phyloP scores from a whole-genome alignment of 2,888 invertebrate genomes.

The Nomada fucata region DNA sequence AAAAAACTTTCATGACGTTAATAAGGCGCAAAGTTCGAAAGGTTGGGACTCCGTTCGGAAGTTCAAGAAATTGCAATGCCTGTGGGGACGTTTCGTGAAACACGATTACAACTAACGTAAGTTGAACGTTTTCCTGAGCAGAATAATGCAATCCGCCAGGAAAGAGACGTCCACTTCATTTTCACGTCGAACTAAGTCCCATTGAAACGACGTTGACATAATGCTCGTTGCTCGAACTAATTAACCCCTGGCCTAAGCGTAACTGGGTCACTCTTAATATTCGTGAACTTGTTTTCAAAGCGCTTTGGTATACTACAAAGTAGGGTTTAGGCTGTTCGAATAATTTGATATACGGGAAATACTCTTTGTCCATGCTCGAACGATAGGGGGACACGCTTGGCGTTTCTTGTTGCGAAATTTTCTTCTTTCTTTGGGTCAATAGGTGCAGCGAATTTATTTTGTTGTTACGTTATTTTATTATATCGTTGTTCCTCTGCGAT shows the following conservation, averaged over 20 bases:
- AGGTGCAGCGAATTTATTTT: no score
- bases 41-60: slow-evolving; percentile 25
- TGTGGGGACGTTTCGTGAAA: slow-evolving; percentile 27
- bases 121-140: slow-evolving; percentile 42
- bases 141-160: slow-evolving; percentile 49
- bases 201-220: slow-evolving; percentile 41
- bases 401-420: neutral
- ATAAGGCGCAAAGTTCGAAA: slow-evolving; percentile 42
- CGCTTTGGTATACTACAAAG: slow-evolving; percentile 9
- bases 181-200: slow-evolving; percentile 44
- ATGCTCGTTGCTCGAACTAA: slow-evolving; percentile 39
- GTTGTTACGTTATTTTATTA: no score
- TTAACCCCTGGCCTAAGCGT: slow-evolving; percentile 36
- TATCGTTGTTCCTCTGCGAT: neutral
- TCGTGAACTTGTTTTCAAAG: slow-evolving; percentile 20
- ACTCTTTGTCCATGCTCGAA: neutral
- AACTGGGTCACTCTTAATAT: slow-evolving; percentile 43
- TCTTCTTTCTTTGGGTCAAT: no score
- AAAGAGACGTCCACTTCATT: slow-evolving; percentile 45
- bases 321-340: slow-evolving; percentile 17
- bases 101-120: slow-evolving; percentile 48
- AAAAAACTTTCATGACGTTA: slow-evolving; percentile 48
- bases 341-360: slow-evolving; percentile 25
- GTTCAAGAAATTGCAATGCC: slow-evolving; percentile 45
- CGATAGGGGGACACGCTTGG: neutral